A percentile compares a stretch with the other conserved stretches of the same genome.
Conservation (phyloP, 2,113 vertebrate species). For the Helogale parvula region DNA sequence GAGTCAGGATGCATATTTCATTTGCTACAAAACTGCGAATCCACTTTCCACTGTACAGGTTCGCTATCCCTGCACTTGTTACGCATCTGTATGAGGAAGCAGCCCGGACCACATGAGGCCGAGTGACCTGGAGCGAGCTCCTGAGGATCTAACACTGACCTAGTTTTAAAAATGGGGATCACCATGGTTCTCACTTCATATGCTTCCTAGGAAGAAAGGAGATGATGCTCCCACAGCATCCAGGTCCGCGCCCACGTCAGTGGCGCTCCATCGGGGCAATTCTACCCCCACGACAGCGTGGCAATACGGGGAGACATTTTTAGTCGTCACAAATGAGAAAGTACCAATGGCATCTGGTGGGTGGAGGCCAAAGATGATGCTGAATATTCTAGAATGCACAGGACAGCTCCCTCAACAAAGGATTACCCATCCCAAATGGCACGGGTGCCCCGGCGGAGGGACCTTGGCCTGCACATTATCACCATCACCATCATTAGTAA, state of each 20-base stretch:
- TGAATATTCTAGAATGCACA: neutral
- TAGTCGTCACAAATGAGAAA: rapidly evolving
- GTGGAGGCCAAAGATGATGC: neutral
- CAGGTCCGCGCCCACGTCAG: rapidly evolving
- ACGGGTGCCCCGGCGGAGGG: neutral
- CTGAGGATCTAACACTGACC: neutral
- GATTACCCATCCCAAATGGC: neutral
- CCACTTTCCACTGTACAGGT: neutral
- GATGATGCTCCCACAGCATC: neutral
- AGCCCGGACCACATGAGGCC: too few species aligned
- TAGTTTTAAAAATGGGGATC: neutral
- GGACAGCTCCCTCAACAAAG: neutral
- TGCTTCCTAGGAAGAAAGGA: neutral
- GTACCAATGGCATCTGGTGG: neutral
- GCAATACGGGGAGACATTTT: too few species aligned
- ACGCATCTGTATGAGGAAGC: neutral
- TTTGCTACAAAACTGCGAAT: neutral
- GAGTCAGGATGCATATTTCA: neutral
- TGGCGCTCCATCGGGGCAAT: rapidly evolving
- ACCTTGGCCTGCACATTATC: too few species aligned
- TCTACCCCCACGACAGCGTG: too few species aligned
- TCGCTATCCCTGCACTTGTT: neutral
- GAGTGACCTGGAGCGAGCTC: neutral
- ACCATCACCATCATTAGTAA: neutral
- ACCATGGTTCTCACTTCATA: neutral